These are phyloP conservation scores for Muntiacus reevesi DNA, from an alignment of 2,113 vertebrate genomes.

Conservation along the genomic window DNA sequence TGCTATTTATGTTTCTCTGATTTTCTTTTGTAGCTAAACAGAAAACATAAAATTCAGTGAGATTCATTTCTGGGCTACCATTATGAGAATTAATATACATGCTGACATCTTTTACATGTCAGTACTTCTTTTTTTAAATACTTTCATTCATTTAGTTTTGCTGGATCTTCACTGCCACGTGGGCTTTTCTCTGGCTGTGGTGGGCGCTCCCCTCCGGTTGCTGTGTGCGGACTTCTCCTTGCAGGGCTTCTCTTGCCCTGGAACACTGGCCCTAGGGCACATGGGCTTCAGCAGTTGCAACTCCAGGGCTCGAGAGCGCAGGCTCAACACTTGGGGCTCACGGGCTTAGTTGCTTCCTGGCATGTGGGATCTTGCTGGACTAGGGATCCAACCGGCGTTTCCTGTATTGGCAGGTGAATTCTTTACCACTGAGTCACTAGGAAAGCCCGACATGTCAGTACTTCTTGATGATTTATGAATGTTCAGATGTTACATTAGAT, in stretches of 20 bases:
- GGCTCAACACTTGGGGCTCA: neutral
- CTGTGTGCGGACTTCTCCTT: neutral
- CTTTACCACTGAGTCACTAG: neutral
- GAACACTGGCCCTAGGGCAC: neutral
- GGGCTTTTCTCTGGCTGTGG: neutral
- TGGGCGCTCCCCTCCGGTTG: neutral
- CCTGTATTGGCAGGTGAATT: neutral
- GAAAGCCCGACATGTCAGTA: neutral
- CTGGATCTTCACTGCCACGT: neutral
- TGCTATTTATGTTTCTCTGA: neutral
- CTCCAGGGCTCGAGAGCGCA: neutral
- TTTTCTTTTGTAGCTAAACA: neutral
- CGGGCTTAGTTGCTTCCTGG: neutral
- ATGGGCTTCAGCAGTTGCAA: accelerated
- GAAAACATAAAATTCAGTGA: neutral
- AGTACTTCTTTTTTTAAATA: neutral
- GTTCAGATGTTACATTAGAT: neutral
- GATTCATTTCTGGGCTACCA: neutral
- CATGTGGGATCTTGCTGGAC: neutral
- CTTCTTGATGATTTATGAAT: neutral
- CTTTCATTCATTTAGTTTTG: neutral
- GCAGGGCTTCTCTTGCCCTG: neutral
- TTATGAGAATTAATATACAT: neutral
- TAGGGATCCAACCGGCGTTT: neutral
- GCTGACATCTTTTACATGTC: neutral